Conservation (phyloP, 2,888 invertebrate species). For the Papilio demoleus region DNA sequence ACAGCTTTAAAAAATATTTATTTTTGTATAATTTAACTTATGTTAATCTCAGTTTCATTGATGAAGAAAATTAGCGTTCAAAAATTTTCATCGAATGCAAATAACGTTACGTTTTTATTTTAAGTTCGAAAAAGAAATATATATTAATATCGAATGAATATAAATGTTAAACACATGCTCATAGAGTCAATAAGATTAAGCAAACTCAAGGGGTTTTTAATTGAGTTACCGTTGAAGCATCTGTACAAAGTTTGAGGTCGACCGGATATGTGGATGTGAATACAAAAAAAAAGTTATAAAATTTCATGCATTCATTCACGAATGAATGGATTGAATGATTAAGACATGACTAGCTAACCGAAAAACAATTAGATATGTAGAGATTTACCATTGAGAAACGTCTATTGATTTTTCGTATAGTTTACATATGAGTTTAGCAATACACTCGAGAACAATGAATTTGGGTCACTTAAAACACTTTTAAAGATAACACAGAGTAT, state of each 20-base stretch:
- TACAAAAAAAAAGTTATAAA: constrained; percentile 37
- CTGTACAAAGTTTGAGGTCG: constrained; percentile 29
- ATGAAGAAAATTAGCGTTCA: no score
- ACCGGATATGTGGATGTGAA: constrained; percentile 31
- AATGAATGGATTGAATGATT: constrained; percentile 28
- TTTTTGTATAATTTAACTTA: no score
- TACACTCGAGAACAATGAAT: no score
- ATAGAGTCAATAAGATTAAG: constrained; percentile 1
- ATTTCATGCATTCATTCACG: constrained; percentile 35
- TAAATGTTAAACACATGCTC: background rate
- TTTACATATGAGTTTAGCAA: no score
- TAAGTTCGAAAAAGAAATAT: no score
- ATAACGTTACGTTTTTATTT: no score
- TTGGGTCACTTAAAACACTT: no score
- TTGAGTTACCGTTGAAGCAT: constrained; percentile 27
- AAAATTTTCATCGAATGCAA: no score
- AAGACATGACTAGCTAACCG: constrained; percentile 28
- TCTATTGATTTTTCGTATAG: no score
- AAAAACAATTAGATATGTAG: constrained; percentile 14
- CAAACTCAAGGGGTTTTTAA: constrained; percentile 16
- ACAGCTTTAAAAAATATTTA: no score
- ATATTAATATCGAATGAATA: background rate
- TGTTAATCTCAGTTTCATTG: no score
- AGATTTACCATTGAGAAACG: background rate
- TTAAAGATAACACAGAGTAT: background rate